Conservation (phyloP, 2,888 invertebrate genomes). For the Stenoptilia bipunctidactyla region DNA sequence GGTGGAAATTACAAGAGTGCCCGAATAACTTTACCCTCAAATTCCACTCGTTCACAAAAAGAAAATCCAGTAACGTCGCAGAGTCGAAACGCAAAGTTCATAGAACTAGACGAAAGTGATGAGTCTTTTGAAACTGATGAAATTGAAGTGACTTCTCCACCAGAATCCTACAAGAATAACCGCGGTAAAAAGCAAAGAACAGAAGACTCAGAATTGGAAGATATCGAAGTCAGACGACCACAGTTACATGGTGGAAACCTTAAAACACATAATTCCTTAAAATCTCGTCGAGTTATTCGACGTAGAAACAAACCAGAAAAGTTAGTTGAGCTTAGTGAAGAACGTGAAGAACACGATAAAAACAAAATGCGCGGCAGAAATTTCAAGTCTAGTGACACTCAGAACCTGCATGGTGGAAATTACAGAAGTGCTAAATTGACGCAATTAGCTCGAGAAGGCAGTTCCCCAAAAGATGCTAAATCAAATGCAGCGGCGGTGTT, state of each 20-base stretch:
- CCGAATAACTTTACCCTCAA: not conserved
- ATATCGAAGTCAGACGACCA: constrained; percentile 28
- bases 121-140: not conserved
- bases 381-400: too few relatives aligned
- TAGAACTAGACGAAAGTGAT: not conserved
- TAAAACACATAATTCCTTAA: constrained; percentile 21
- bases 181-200: constrained; percentile 22
- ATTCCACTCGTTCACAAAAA: not conserved
- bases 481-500: constrained; percentile 40
- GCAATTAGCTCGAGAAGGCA: constrained; percentile 19
- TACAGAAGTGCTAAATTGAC: constrained; percentile 44
- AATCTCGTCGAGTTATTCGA: constrained; percentile 15
- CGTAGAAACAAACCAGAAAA: constrained; percentile 28
- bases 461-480: constrained; percentile 21
- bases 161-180: constrained; percentile 8
- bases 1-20: constrained; percentile 57
- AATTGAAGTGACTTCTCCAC: too few relatives aligned
- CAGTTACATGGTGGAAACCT: constrained; percentile 39
- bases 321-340: constrained; percentile 38
- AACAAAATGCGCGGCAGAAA: constrained; percentile 7
- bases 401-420: constrained; percentile 54
- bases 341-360: constrained; percentile 26
- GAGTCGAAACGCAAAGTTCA: constrained; percentile 22
- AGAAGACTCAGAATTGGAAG: constrained; percentile 1
- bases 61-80: constrained; percentile 38